Evolutionary conservation across 1,140 invertebrate genomes (phyloP).

Genomic region (Drosophila equinoxialis): DNA sequence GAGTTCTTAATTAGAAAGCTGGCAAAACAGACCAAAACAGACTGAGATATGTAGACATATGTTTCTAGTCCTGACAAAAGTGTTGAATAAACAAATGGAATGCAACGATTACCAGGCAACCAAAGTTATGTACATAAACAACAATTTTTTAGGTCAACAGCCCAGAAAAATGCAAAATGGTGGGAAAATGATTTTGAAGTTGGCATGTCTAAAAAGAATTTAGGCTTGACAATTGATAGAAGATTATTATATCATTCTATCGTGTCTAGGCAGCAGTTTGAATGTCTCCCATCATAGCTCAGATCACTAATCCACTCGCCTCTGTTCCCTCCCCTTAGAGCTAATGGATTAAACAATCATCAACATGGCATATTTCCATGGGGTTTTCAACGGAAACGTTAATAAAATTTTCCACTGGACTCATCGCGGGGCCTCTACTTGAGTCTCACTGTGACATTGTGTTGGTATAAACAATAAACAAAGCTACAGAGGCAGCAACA

Average conservation of each 20-base stretch:
- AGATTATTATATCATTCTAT: background rate
- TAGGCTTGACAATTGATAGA: conserved; percentile 1
- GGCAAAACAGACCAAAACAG: background rate
- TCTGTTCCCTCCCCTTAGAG: background rate
- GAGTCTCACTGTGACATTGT: conserved; percentile 32
- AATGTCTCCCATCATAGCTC: background rate
- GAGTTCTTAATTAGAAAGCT: conserved; percentile 55
- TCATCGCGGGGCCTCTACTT: background rate
- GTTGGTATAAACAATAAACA: conserved; percentile 48
- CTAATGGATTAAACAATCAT: conserved; percentile 19
- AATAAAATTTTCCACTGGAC: conserved; percentile 20
- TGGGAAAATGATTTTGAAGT: conserved; percentile 13
- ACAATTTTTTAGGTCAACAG: conserved; percentile 62
- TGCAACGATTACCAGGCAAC: conserved; percentile 15
- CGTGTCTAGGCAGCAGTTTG: conserved; percentile 49
- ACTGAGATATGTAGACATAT: too few species aligned
- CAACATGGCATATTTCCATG: background rate
- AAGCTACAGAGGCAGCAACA: conserved; percentile 34
- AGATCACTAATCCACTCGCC: background rate
- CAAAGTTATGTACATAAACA: background rate
- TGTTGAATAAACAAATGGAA: too few species aligned
- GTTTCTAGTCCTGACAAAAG: too few species aligned
- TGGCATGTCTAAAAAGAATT: conserved; percentile 32
- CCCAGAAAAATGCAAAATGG: conserved; percentile 25
- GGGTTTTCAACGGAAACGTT: conserved; percentile 20